A percentile compares a stretch with the other conserved stretches of the same genome.
phyloP scores from a whole-genome alignment of 37 sponge, comb jelly and placozoan genomes.

The Halichondria panicea region DNA sequence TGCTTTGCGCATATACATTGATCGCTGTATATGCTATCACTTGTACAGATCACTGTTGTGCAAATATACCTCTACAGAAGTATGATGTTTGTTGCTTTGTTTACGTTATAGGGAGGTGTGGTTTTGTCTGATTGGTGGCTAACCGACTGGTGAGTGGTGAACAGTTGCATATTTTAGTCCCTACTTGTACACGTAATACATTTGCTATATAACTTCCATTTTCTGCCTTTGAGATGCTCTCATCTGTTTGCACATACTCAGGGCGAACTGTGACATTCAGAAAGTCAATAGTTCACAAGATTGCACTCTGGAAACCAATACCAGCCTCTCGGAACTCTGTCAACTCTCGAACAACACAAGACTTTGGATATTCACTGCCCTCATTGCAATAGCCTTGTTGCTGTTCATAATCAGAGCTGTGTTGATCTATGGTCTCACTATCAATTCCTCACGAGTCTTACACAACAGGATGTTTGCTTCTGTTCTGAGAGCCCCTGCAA shows the following conservation, averaged over 20 bases:
- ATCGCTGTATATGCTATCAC: too few relatives aligned
- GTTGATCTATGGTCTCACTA: constrained; percentile 28
- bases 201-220: too few relatives aligned
- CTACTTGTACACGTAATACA: too few relatives aligned
- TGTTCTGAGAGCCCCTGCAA: constrained; percentile 61
- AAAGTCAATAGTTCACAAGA: too few relatives aligned
- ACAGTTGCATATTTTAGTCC: too few relatives aligned
- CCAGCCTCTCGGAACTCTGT: background rate
- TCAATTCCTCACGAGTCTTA: constrained; percentile 59
- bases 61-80: too few relatives aligned
- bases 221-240: too few relatives aligned
- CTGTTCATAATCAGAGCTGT: constrained; percentile 24
- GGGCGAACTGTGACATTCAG: too few relatives aligned
- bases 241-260: constrained; percentile 1
- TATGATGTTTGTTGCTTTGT: background rate
- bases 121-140: constrained; percentile 80
- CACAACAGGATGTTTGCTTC: constrained; percentile 72
- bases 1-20: too few relatives aligned
- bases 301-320: constrained; percentile 15
- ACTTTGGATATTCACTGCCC: constrained; percentile 40
- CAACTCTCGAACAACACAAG: constrained; percentile 9
- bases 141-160: constrained; percentile 65
- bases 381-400: constrained; percentile 9
- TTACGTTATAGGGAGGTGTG: constrained; percentile 24
- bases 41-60: too few relatives aligned